A percentile compares a stretch with the other conserved stretches of the same genome.
These are phyloP conservation scores for Neotoma lepida DNA, from an alignment of 2,113 vertebrate species.

Conservation along the genomic window DNA sequence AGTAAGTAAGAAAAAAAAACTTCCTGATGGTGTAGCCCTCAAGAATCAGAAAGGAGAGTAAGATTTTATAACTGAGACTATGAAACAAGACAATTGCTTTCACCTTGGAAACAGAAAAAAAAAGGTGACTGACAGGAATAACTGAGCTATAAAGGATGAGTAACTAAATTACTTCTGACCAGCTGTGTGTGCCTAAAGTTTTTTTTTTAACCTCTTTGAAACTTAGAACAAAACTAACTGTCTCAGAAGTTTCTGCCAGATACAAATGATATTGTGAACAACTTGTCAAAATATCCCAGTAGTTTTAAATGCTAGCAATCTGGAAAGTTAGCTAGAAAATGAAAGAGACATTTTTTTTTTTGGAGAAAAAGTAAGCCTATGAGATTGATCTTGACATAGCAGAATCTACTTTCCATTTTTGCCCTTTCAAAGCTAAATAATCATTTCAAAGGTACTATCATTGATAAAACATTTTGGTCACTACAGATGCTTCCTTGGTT, in stretches of 20 bases:
- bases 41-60: not conserved
- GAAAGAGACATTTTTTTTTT: conserved; percentile 20
- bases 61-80: conserved; percentile 56
- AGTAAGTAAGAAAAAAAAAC: not conserved
- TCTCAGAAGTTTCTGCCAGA: conserved; percentile 45
- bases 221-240: conserved; percentile 27
- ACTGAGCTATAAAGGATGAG: conserved; percentile 31
- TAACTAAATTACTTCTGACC: conserved; percentile 47
- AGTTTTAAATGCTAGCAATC: conserved; percentile 18
- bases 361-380: not conserved
- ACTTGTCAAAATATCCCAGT: not conserved
- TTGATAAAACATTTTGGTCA: conserved; percentile 46
- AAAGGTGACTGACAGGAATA: conserved; percentile 38
- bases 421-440: not conserved
- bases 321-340: not conserved
- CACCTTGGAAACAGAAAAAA: conserved; percentile 54
- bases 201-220: conserved; percentile 23
- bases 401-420: conserved; percentile 14
- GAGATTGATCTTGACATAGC: not conserved
- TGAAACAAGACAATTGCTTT: conserved; percentile 54
- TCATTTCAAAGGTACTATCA: conserved; percentile 17
- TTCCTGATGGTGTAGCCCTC: not conserved
- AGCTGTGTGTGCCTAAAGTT: conserved; percentile 23
- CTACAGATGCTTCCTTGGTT: not conserved
- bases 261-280: conserved; percentile 3